Conservation (phyloP, 2,113 vertebrate genomes). For the Arothron firmamentum region DNA sequence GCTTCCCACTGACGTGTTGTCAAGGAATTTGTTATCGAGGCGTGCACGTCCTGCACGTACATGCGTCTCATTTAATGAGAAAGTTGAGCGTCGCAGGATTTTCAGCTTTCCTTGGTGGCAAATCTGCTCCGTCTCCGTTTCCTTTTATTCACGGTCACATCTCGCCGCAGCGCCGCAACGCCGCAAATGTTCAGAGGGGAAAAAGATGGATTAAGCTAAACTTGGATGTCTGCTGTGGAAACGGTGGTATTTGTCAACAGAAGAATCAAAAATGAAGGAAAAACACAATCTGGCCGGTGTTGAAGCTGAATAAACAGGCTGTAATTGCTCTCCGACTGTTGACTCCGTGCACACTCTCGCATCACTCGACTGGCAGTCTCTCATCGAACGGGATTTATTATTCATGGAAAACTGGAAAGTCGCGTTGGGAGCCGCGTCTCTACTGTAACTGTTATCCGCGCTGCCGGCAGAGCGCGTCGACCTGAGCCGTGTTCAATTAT, state of each 20-base stretch:
- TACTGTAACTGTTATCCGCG: conserved; percentile 33
- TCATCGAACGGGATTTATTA: too few species aligned
- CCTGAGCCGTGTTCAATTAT: conserved; percentile 40
- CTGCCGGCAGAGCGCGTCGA: conserved; percentile 35
- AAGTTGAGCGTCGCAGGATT: background rate
- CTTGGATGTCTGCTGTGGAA: background rate
- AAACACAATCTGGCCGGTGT: too few species aligned
- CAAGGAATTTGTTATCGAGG: background rate
- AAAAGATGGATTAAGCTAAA: background rate
- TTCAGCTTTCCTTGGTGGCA: conserved; percentile 2
- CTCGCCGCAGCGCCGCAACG: background rate
- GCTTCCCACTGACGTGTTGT: background rate
- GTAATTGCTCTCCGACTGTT: too few species aligned
- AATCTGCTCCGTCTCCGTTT: background rate
- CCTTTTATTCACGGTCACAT: conserved; percentile 16
- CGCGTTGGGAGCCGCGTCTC: conserved; percentile 40
- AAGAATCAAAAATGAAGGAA: too few species aligned
- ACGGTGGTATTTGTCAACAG: too few species aligned
- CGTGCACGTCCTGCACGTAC: background rate
- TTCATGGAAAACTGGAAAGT: too few species aligned
- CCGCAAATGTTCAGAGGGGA: background rate
- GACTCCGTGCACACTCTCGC: too few species aligned
- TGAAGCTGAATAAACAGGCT: too few species aligned
- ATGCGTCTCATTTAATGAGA: background rate
- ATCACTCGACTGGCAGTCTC: too few species aligned